A percentile compares a stretch with the other conserved stretches of the same genome.
Conservation (phyloP, 2,113 vertebrate species). For the Brachyistius frenatus region DNA sequence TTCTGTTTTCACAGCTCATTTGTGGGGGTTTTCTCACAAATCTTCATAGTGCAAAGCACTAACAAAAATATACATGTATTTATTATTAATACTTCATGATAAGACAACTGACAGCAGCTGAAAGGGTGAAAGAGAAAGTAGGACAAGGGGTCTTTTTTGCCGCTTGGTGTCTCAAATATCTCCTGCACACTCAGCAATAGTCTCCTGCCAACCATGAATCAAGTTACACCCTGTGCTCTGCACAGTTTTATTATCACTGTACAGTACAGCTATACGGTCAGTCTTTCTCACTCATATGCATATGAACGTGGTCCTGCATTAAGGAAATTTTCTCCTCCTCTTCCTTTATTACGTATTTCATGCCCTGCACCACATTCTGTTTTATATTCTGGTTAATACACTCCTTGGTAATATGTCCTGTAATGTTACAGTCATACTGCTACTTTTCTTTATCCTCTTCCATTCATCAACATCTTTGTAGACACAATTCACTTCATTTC, state of each 20-base stretch:
- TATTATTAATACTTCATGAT: not conserved
- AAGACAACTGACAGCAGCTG: conserved; percentile 21
- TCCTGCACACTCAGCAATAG: conserved; percentile 73
- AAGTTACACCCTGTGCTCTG: conserved; percentile 60
- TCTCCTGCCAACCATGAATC: conserved; percentile 61
- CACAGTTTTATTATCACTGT: conserved; percentile 25
- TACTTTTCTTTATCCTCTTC: conserved; percentile 13
- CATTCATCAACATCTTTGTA: conserved; percentile 18
- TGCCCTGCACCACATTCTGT: conserved; percentile 1
- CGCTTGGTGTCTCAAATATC: conserved; percentile 69
- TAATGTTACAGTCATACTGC: conserved; percentile 1
- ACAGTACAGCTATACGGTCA: conserved; percentile 18
- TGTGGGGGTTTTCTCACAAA: not conserved
- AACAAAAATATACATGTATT: not conserved
- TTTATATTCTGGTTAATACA: conserved; percentile 17
- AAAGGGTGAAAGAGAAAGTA: conserved; percentile 53
- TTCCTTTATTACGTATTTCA: conserved; percentile 15
- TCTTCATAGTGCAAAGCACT: not conserved
- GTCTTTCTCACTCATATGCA: conserved; percentile 2
- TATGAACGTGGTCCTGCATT: conserved; percentile 1
- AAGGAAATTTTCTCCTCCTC: conserved; percentile 5
- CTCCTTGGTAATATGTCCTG: not conserved
- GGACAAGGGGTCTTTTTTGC: conserved; percentile 57
- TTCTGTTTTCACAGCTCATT: not conserved
- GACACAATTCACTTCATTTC: not conserved